Evolutionary conservation across 1,140 invertebrate species (phyloP), one percentile per base, ranked within the genome.

Genomic region (Eupeodes corollae): DNA sequence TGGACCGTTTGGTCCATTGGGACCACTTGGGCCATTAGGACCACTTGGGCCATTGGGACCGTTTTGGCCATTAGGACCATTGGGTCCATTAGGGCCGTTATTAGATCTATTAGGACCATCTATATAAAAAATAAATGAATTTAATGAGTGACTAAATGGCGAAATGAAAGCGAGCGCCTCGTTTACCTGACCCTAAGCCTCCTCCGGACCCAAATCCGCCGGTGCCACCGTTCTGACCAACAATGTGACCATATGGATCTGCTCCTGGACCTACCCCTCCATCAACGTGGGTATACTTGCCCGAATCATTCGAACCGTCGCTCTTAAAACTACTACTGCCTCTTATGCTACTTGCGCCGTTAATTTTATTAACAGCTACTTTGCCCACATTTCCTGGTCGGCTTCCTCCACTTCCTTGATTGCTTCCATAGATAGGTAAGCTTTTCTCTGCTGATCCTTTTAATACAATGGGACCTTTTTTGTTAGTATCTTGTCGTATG

Each of bases 141-240:
- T 61, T 5, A 60, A 63, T 43, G 52, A 44, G 35, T 56, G 56
- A 40, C 21, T 26, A 26, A 26, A 26, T 26, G 8, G 8, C 3
- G 8, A 26, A 3, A 26, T 26, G 21, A 3, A 26, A 26, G 21
- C 8, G 21, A 26, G 21, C 21, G 21, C 3, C 21, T 26, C 8
- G 21, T 26, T 26, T 26, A 26, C 64, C 60, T 32, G 56, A 47
- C 10, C 54, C 57, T 33, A 58, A 55, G 47, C 59, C 62, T 49
- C 64, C 59, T 31, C 61, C 58, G 5, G 61, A 67, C 21, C 67
- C 66, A 14, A 64, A 57, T 39, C 65, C 52, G 6, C 59, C 59
- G 13, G 50, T 51, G 13, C 50, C 52, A 49, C 51, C 59, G 39
- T 39, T 46, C 18, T 44, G 49, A 15, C 47, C 21, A 26, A 8